Conservation (phyloP, 2,888 invertebrate genomes). For the Hypercompe scribonia region DNA sequence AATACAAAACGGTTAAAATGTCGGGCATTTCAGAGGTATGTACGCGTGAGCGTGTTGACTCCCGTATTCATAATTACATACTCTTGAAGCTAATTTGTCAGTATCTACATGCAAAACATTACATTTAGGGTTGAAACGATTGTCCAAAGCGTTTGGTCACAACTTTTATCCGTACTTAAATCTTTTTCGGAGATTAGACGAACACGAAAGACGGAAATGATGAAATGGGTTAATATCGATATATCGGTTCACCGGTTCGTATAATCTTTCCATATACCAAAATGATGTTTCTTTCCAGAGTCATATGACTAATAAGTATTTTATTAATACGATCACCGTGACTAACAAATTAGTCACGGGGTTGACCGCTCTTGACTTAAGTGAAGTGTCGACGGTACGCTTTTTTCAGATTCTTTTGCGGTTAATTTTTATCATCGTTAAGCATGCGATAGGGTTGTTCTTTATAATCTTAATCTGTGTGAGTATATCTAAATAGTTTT, state of each 20-base stretch:
- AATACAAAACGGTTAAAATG: no score
- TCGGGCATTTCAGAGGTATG: no score
- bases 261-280: neutral
- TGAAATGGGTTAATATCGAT: neutral
- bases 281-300: neutral
- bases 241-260: neutral
- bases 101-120: neutral
- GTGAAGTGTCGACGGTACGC: neutral
- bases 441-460: neutral
- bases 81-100: no score
- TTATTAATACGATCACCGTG: neutral
- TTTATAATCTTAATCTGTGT: neutral
- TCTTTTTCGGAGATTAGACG: no score
- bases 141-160: neutral
- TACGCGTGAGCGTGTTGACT: no score
- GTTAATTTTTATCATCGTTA: neutral
- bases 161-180: neutral
- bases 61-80: neutral
- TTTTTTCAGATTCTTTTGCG: neutral
- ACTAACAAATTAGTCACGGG: neutral
- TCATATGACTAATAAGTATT: neutral
- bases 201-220: neutral
- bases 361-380: neutral
- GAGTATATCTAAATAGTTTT: conserved; percentile 30
- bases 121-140: neutral